Base-by-base conservation (phyloP, 2,113 vertebrate species). In the Pyxicephalus adspersus region DNA sequence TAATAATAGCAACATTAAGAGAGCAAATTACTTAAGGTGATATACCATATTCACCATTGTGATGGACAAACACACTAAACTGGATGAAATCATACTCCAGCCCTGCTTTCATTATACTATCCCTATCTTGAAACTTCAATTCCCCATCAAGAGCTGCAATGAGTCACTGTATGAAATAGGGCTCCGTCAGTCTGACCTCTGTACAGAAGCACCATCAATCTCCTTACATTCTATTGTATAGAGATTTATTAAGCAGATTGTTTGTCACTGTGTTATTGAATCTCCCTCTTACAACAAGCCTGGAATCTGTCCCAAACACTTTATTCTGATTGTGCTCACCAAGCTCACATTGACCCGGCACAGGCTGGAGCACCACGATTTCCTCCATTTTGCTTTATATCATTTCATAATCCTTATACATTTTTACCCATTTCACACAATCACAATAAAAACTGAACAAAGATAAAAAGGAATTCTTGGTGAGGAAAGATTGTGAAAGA, bases 201-300 rank as follows among this genome's bases (percentile, higher is more conserved):
- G 28, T 34, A 58, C 38, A 60, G n/a, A 60, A 58, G 28, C 54
- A 38, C 54, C 54, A 60, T 74, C 71, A 58, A 38, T 74, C 71
- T 60, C 55, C 29, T 74, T 29, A 74, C 23, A 74, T 60, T 58
- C 71, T 19, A 28, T 74, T 60, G 28, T 74, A 74, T 60, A 28
- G 54, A 38, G 19, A 60, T 60, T 60, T 74, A 74, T 74, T 74
- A 74, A 38, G 29, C 23, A 60, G 71, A 74, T 58, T 60, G 71
- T 74, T 74, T 60, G 54, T 74, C 71, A 58, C 71, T 38, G 71
- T 74, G 55, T 74, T 60, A 74, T 74, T 74, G 71, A 74, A 74
- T 74, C 71, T 74, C 54, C 17, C 28, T 60, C 55, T 60, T 25
- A 74, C 71, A 74, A 74, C 71, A 74, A 58, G 71, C 71, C 71